Evolutionary conservation across 2,888 invertebrate species (phyloP).

Genomic region (Eubasilissa splendida): DNA sequence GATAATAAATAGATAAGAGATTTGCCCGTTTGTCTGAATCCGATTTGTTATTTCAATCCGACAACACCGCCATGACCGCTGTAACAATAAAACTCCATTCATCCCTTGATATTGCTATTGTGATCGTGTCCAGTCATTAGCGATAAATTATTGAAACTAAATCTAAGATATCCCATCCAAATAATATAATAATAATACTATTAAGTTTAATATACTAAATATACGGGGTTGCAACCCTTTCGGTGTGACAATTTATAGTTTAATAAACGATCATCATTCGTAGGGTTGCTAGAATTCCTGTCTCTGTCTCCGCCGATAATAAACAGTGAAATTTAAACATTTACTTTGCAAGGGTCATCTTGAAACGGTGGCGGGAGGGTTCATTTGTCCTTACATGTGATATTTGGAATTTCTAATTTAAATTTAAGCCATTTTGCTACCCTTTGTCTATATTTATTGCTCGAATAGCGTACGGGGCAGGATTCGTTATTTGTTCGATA

Average conservation of each 20-base stretch:
- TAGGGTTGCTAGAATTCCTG: constrained; percentile 34
- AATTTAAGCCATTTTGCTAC: constrained; percentile 21
- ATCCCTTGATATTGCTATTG: too few species aligned
- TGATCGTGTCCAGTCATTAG: too few species aligned
- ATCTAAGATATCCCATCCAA: too few species aligned
- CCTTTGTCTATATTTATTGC: constrained; percentile 9
- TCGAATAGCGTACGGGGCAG: background rate
- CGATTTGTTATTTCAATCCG: too few species aligned
- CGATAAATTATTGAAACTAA: too few species aligned
- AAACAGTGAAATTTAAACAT: constrained; percentile 49
- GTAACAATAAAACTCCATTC: too few species aligned
- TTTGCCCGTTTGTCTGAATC: too few species aligned
- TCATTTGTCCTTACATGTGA: constrained; percentile 28
- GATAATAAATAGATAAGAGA: too few species aligned
- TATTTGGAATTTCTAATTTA: constrained; percentile 41
- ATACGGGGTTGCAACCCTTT: constrained; percentile 29
- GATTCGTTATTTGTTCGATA: too few species aligned
- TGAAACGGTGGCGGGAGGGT: constrained; percentile 26
- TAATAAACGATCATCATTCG: constrained; percentile 49
- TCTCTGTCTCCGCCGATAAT: constrained; percentile 43
- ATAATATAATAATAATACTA: too few species aligned
- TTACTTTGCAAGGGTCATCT: constrained; percentile 40
- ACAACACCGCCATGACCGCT: too few species aligned
- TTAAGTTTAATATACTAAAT: too few species aligned
- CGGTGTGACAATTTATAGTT: constrained; percentile 46